Percentiles rank a stretch among this genome's conserved stretches.
Conservation (phyloP, 1,140 invertebrate species). For the Drosophila tani region DNA sequence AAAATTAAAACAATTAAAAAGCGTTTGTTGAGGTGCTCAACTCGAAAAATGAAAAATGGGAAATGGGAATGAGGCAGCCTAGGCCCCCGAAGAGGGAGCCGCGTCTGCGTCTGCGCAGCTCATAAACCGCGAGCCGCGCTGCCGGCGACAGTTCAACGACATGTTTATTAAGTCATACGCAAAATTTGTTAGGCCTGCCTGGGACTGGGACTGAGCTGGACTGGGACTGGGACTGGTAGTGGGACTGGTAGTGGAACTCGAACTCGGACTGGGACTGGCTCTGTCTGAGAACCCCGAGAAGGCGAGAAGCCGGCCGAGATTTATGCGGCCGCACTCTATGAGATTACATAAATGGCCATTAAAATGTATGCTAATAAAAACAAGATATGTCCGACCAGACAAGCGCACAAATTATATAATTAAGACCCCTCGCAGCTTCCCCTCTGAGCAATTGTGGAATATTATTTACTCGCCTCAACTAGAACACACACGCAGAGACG, state of each 20-base stretch:
- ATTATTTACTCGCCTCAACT: slow-evolving; percentile 24
- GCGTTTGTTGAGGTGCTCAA: slow-evolving; percentile 74
- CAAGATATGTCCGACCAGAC: slow-evolving; percentile 48
- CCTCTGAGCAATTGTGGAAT: slow-evolving; percentile 8
- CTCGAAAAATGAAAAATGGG: slow-evolving; percentile 25
- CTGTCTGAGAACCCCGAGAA: slow-evolving; percentile 60
- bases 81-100: slow-evolving; percentile 19
- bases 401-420: slow-evolving; percentile 74
- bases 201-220: not conserved
- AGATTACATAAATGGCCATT: slow-evolving; percentile 79
- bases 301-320: slow-evolving; percentile 36
- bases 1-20: slow-evolving; percentile 78
- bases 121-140: slow-evolving; percentile 53
- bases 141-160: slow-evolving; percentile 81
- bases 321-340: slow-evolving; percentile 71
- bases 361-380: slow-evolving; percentile 80
- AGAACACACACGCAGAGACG: not conserved
- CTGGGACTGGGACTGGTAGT: not conserved
- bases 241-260: not conserved
- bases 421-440: slow-evolving; percentile 28
- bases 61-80: slow-evolving; percentile 26
- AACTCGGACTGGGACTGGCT: not conserved
- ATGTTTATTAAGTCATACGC: slow-evolving; percentile 84
- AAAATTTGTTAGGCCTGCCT: slow-evolving; percentile 64
- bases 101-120: slow-evolving; percentile 53